Evolutionary conservation across 1,140 invertebrate genomes (phyloP).

Genomic region (Ephestia elutella): DNA sequence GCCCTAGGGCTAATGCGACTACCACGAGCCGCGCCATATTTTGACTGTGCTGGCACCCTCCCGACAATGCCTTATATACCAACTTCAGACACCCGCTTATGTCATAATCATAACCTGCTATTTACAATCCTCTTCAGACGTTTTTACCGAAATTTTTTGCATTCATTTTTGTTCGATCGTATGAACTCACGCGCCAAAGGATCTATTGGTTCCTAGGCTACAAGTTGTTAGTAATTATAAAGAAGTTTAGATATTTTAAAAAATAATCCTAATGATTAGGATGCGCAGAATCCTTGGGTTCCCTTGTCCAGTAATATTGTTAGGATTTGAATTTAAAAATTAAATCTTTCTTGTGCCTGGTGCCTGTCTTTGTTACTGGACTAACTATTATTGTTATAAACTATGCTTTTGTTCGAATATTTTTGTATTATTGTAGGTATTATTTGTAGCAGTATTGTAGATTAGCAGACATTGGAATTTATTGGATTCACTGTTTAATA

Average conservation of each 20-base stretch:
- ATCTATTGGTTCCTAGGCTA: neutral
- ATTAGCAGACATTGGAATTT: no score
- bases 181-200: neutral
- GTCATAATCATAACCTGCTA: conserved; percentile 33
- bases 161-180: neutral
- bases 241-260: no score
- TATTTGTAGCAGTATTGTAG: no score
- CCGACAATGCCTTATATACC: conserved; percentile 36
- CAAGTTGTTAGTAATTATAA: neutral
- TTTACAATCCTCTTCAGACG: conserved; percentile 40
- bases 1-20: conserved; percentile 33
- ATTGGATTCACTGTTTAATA: no score
- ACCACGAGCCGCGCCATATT: conserved; percentile 37
- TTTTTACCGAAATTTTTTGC: conserved; percentile 22
- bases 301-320: neutral
- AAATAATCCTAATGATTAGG: no score
- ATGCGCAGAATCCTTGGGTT: no score
- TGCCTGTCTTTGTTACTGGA: no score
- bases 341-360: no score
- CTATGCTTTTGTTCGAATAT: no score
- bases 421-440: no score
- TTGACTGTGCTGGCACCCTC: conserved; percentile 21
- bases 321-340: neutral
- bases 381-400: no score
- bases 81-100: conserved; percentile 25